Evolutionary conservation across 2,797 vertebrate genomes (phyloP).

Genomic region (Sardinella longiceps): DNA sequence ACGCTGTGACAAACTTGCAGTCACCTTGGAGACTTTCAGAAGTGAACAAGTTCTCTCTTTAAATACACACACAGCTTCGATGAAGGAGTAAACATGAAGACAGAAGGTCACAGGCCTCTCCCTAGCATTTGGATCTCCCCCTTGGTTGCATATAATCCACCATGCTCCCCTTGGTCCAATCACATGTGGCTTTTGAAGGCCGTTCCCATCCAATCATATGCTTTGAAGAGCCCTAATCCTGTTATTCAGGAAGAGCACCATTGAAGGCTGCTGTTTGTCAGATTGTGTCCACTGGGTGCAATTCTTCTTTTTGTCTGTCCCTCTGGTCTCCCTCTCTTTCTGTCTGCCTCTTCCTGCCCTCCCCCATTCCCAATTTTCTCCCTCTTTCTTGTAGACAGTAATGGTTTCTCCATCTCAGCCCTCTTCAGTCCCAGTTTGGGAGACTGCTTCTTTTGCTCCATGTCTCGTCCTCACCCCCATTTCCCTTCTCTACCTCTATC

Average conservation of each 20-base stretch:
- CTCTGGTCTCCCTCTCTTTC: constrained; percentile 40
- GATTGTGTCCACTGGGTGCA: constrained; percentile 17
- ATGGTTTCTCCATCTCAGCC: not conserved
- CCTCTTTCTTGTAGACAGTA: not conserved
- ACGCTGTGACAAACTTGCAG: not conserved
- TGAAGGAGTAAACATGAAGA: constrained; percentile 45
- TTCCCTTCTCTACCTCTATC: not conserved
- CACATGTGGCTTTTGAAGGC: constrained; percentile 52
- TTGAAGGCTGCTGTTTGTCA: constrained; percentile 54
- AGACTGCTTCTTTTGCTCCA: not conserved
- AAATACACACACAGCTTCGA: not conserved
- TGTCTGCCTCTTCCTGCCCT: not conserved
- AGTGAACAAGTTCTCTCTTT: constrained; percentile 12
- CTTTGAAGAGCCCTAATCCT: constrained; percentile 80
- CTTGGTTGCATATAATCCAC: constrained; percentile 70
- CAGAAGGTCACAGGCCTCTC: constrained; percentile 40
- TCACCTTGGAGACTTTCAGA: constrained; percentile 38
- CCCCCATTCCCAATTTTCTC: not conserved
- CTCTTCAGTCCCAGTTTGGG: not conserved
- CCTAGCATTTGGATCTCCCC: constrained; percentile 43
- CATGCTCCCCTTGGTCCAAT: constrained; percentile 63
- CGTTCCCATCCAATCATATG: constrained; percentile 65
- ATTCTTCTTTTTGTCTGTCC: constrained; percentile 36
- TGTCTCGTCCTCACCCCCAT: not conserved
- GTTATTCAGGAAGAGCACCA: constrained; percentile 63